Base-by-base conservation (phyloP, 2,888 invertebrate genomes). In the Geophilus truncorum region DNA sequence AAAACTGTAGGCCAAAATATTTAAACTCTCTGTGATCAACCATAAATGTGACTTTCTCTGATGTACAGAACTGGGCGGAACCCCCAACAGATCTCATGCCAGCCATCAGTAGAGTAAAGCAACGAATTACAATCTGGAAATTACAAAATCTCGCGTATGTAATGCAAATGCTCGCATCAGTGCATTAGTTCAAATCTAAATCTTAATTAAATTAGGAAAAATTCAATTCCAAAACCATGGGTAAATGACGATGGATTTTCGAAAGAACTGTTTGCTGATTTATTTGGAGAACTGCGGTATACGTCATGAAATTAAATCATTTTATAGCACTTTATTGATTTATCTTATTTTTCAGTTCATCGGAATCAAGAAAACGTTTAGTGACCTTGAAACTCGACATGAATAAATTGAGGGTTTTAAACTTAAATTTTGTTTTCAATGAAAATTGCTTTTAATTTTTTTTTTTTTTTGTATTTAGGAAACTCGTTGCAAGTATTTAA, bases 281-380 rank as follows among this genome's bases (percentile, higher is more conserved):
- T 77, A 10, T 30, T 34, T 32, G 77, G 77, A 21, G 77, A 77
- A 32, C 34, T 77, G 21, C 77, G 34, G 77, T 77, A 77, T 0
- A 12, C 6, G 34, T 34, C 7, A 77, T 30, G 6, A 0, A 77
- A 28, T 34, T 77, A 18, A 32, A 21, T 9, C 18, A n/a, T 34
- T n/a, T 77, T 21, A 4, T 7, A 21, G 1, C n/a, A n/a, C n/a
- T n/a, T n/a, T n/a, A 34, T n/a, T 77, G 9, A 77, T 28, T 15
- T n/a, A 5, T 34, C 15, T 28, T 25, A 2, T 3, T 70, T 28
- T 77, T n/a, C 23, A 78, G 78, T 23, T 18, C 78, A 21, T 45
- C 78, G 0, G 78, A 78, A 45, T 45, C 78, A 21, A 21, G 78
- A 9, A 78, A 78, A 45, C 78, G 78, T 21, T 9, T 78, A 18